phyloP scores from a whole-genome alignment of 2,888 invertebrate genomes.

The Fragum sueziense region DNA sequence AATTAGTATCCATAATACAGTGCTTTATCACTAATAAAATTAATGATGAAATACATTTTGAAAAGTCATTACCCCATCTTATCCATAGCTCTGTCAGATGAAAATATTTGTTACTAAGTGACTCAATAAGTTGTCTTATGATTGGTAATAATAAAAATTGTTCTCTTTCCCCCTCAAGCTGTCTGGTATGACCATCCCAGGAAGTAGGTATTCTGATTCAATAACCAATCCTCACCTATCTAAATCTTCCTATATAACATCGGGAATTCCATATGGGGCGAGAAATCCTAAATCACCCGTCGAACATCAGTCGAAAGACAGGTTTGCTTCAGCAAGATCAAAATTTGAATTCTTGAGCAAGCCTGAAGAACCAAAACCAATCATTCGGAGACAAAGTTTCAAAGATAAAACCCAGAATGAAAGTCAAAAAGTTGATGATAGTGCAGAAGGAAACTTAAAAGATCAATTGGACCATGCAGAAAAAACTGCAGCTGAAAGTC shows the following conservation, averaged over 20 bases:
- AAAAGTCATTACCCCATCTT: too few species aligned
- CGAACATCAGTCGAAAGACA: slow-evolving; percentile 37
- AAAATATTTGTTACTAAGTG: too few species aligned
- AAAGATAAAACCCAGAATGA: neutral
- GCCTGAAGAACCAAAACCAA: slow-evolving; percentile 3
- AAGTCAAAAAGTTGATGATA: neutral
- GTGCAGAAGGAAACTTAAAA: neutral
- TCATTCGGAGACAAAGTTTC: slow-evolving; percentile 4
- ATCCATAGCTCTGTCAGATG: too few species aligned
- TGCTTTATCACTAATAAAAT: too few species aligned
- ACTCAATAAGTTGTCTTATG: too few species aligned
- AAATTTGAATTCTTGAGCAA: slow-evolving; percentile 36
- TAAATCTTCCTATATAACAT: slow-evolving; percentile 34
- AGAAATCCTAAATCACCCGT: slow-evolving; percentile 6
- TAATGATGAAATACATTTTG: too few species aligned
- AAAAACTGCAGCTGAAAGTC: neutral
- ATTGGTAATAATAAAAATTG: too few species aligned
- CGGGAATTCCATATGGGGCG: neutral
- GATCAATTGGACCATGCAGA: too few species aligned
- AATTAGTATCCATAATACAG: too few species aligned
- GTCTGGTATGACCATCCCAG: slow-evolving; percentile 6
- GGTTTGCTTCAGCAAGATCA: slow-evolving; percentile 37
- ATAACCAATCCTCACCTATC: slow-evolving; percentile 17
- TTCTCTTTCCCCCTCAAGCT: slow-evolving; percentile 24
- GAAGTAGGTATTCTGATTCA: slow-evolving; percentile 39